Evolutionary conservation across 1,140 invertebrate genomes (phyloP).

Genomic region (Euglossa dilemma): DNA sequence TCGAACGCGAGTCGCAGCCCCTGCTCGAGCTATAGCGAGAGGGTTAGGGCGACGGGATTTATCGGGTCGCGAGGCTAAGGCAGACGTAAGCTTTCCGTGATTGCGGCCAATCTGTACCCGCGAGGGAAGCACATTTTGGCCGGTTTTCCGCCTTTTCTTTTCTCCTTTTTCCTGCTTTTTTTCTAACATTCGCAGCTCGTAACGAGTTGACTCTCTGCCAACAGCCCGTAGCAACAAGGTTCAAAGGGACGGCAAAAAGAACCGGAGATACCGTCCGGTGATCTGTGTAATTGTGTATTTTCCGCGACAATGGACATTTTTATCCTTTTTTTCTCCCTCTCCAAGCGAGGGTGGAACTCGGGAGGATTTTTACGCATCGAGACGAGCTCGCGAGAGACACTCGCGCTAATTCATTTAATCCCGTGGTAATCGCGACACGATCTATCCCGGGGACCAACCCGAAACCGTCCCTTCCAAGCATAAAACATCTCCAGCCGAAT

Average conservation of each 20-base stretch:
- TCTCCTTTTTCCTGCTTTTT: neutral
- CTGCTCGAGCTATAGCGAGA: neutral
- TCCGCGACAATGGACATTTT: neutral
- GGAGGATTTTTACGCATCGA: too few relatives aligned
- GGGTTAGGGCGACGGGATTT: slow-evolving; percentile 3
- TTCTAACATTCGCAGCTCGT: neutral
- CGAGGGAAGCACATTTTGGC: too few relatives aligned
- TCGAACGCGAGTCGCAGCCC: slow-evolving; percentile 18
- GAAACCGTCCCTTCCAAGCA: neutral
- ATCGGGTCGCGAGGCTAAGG: neutral
- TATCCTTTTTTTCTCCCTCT: fast-evolving
- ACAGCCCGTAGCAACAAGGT: neutral
- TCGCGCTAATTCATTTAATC: neutral
- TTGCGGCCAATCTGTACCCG: neutral
- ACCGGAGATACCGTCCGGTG: neutral
- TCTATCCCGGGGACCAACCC: neutral
- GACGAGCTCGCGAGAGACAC: neutral
- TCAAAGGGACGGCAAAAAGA: neutral
- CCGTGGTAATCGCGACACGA: neutral
- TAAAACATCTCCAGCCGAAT: neutral
- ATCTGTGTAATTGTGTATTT: neutral
- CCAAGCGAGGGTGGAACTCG: too few relatives aligned
- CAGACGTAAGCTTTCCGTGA: neutral
- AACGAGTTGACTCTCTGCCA: neutral
- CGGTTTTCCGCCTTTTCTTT: too few relatives aligned